Evolutionary conservation across 2,113 vertebrate species (phyloP).

Genomic region (Phalacrocorax pelagicus): DNA sequence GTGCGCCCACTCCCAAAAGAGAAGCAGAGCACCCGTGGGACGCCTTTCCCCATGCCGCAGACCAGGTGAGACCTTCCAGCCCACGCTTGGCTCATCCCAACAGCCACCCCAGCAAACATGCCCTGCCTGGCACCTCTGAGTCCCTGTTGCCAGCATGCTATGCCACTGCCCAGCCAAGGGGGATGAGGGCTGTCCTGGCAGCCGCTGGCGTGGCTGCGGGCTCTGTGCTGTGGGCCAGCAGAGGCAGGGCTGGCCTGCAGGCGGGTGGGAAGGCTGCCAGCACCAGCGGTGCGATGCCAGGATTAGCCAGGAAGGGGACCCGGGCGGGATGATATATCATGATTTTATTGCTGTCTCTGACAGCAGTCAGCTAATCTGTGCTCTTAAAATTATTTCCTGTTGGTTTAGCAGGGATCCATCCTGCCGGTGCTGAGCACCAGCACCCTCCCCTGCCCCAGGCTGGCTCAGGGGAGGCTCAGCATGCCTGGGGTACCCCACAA

Average conservation of each 20-base stretch:
- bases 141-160: accelerated
- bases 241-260: background rate
- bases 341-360: background rate
- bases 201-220: accelerated
- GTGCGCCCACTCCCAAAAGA: background rate
- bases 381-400: slow-evolving; percentile 10
- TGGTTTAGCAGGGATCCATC: background rate
- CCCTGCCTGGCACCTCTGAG: background rate
- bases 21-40: background rate
- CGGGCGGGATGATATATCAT: background rate
- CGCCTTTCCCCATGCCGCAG: background rate
- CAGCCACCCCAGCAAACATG: accelerated
- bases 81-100: background rate
- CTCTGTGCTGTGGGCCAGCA: background rate
- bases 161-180: background rate
- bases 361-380: background rate
- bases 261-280: background rate
- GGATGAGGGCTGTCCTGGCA: background rate
- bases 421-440: background rate
- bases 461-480: accelerated
- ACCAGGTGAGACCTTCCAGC: background rate
- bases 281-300: background rate
- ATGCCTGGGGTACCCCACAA: accelerated
- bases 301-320: background rate
- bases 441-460: background rate